These are phyloP conservation scores for Lomographa bimaculata DNA, from an alignment of 2,888 invertebrate species.

Conservation along the genomic window DNA sequence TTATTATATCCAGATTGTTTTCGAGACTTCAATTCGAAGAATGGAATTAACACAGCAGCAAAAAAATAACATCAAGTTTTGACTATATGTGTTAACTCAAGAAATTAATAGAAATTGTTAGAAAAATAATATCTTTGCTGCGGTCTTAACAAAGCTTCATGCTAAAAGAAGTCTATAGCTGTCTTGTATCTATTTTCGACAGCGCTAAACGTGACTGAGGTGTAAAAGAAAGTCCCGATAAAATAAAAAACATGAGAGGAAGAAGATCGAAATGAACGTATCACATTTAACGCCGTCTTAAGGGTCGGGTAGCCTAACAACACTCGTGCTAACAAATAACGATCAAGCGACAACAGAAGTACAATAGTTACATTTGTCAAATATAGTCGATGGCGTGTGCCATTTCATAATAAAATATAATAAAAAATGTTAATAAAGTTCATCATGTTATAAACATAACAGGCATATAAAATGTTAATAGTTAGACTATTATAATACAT, in stretches of 20 bases:
- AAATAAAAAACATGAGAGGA: slow-evolving; percentile 11
- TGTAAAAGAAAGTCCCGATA: slow-evolving; percentile 32
- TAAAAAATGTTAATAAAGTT: slow-evolving; percentile 78
- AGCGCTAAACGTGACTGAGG: slow-evolving; percentile 55
- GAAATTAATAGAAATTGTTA: slow-evolving; percentile 19
- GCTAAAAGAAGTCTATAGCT: slow-evolving; percentile 32
- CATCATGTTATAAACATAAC: slow-evolving; percentile 83
- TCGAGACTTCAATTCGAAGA: no score
- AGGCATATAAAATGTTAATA: slow-evolving; percentile 83
- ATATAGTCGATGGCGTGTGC: slow-evolving; percentile 84
- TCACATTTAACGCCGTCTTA: slow-evolving; percentile 63
- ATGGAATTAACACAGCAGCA: slow-evolving; percentile 33
- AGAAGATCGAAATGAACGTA: slow-evolving; percentile 21
- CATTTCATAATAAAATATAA: slow-evolving; percentile 63
- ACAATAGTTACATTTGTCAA: slow-evolving; percentile 74
- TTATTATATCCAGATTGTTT: no score
- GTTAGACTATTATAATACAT: slow-evolving; percentile 84
- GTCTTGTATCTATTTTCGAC: slow-evolving; percentile 38
- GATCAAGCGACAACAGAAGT: slow-evolving; percentile 78
- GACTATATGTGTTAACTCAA: slow-evolving; percentile 22
- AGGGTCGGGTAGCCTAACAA: slow-evolving; percentile 69
- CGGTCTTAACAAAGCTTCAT: slow-evolving; percentile 43
- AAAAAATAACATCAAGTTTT: slow-evolving; percentile 20
- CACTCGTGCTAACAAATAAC: slow-evolving; percentile 76
- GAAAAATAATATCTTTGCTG: slow-evolving; percentile 34